Evolutionary conservation across 2,113 vertebrate species (phyloP), one percentile per base, ranked within the genome.

Genomic region (Forbesichthys papilliferus): DNA sequence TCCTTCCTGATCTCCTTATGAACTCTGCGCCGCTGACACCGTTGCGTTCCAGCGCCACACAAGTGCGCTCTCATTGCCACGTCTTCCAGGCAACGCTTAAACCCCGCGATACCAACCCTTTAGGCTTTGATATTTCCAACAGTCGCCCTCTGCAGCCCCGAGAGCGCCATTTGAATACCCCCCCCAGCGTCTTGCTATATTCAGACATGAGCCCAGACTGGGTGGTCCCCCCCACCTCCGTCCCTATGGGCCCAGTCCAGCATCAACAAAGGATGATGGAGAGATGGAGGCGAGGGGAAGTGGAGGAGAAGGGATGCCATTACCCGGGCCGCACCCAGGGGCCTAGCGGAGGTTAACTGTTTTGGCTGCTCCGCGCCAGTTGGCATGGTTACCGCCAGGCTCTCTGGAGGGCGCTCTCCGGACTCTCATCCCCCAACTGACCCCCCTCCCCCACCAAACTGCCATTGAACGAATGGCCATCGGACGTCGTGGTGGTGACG

Each of bases 331-430:
- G 5, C 72, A 89, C 86, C 84, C 81, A 54, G 70, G 87, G 83
- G 84, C 82, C 80, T 87, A 78, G 71, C 64, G 3, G 71, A 88
- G 87, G 91, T 90, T 90, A 90, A 91, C 91, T 85, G 84, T 81
- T 87, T 86, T 71, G 65, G 83, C 78, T 79, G 84, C 78, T 84
- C 58, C 34, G 68, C 5, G 79, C 77, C 82, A 82, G 84, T 91
- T 89, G 89, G 85, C 87, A 89, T 90, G 84, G 80, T 80, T 87
- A 89, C 86, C 69, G 27, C 27, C 2, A 3, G 70, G 86, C 83
- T 89, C 87, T 81, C 85, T 47, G 68, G 84, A 64, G 84, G 75
- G 53, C 46, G 60, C 53, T n/a, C 34, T n/a, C 34, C 27, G n/a
- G n/a, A 5, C 9, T n/a, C 59, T 42, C 59, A 6, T 56, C 72